Base-by-base conservation (phyloP, 37 sponge, comb jelly and placozoan genomes). In the Dysidea cf. avara region DNA sequence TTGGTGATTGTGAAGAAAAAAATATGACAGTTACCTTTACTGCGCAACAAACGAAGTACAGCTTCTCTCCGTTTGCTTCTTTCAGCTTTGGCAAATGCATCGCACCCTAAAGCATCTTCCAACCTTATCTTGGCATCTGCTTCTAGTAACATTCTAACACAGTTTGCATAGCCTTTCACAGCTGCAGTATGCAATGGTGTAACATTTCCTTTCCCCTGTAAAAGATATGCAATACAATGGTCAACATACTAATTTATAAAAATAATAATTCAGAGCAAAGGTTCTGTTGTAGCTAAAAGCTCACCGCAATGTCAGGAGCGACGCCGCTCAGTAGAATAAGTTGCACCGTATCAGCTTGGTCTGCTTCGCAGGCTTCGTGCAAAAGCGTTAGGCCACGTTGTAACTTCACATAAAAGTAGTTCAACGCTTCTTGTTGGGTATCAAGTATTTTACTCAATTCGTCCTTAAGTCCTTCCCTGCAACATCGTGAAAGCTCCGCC, bases 21-120 rank as follows among this genome's bases (percentile, higher is more conserved):
- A n/a, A n/a, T n/a, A n/a, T n/a, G n/a, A n/a, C n/a, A n/a, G 54
- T 65, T 31, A 90, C 91, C 86, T 90, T 76, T 84, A 60, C 91
- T 90, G 9, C 69, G 66, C 48, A 90, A 57, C 22, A 90, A 69
- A 38, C 61, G 76, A 24, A 75, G 58, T 0, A 84, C 66, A 0
- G 71, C 54, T 26, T 90, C 91, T 66, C 71, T 69, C 48, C 80
- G 79, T 33, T 73, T 84, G 52, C 72, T 84, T 21, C 81, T 56
- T 54, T 90, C 91, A 47, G 91, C 91, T 38, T 76, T 84, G 20
- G 6, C 22, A 26, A 81, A 51, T 13, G 71, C 77, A 54, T 67
- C 56, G 22, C 77, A 68, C 11, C 82, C 82, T 1, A 76, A 47
- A 24, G 84, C 91, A 38, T 90, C 91, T 31, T 35, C 49, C 14